These are phyloP conservation scores for Delphinapterus leucas DNA, from an alignment of 2,113 vertebrate species.

Conservation along the genomic window DNA sequence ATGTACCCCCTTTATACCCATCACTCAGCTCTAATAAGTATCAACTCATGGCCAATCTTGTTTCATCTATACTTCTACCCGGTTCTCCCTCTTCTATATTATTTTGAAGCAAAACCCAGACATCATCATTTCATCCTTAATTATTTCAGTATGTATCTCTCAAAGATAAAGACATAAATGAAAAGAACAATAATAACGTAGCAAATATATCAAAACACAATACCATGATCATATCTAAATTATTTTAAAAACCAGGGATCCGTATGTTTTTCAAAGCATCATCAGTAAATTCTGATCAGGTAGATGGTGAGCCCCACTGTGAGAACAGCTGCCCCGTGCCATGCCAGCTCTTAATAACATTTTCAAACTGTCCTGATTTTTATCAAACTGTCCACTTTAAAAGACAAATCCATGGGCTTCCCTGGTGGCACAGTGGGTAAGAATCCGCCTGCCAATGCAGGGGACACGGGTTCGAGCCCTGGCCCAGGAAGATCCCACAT, in stretches of 20 bases:
- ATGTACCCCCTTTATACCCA: background rate
- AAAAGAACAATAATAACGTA: background rate
- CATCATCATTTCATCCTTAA: background rate
- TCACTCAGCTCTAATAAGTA: background rate
- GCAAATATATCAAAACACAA: background rate
- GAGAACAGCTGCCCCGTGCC: background rate
- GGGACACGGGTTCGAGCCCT: too few species aligned
- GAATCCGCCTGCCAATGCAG: too few species aligned
- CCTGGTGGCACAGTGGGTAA: too few species aligned
- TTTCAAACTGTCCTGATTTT: background rate
- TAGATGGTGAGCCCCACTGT: too few species aligned
- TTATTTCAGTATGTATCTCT: background rate
- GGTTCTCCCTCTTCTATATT: background rate
- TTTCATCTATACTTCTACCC: background rate
- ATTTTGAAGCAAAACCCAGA: background rate
- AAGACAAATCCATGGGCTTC: background rate
- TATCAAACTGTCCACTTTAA: background rate
- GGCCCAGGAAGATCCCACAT: too few species aligned
- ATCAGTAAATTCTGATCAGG: background rate
- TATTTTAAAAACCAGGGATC: background rate
- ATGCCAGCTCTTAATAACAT: rapidly evolving
- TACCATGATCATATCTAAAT: background rate
- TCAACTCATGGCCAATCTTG: background rate
- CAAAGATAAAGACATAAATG: background rate
- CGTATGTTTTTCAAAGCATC: background rate